phyloP scores from a whole-genome alignment of 2,888 invertebrate genomes.

The Schrankia costaestrigalis region DNA sequence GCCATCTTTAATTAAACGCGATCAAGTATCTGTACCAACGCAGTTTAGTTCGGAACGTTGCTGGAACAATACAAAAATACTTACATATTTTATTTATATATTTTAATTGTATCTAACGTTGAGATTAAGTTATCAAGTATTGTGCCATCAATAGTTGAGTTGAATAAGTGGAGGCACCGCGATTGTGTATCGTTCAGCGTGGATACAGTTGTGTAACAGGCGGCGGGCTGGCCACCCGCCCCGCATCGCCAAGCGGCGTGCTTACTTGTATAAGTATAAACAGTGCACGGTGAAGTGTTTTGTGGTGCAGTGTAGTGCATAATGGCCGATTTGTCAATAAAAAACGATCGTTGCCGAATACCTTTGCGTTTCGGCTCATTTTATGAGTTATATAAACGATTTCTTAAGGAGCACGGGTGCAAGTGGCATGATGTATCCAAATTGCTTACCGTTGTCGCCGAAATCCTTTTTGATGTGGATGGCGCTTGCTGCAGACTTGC shows the following conservation, averaged over 20 bases:
- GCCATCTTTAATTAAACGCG: slow-evolving; percentile 65
- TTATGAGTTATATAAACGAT: slow-evolving; percentile 69
- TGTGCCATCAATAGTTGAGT: slow-evolving; percentile 31
- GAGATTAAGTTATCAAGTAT: slow-evolving; percentile 30
- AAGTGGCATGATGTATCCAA: slow-evolving; percentile 75
- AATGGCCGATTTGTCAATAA: slow-evolving; percentile 64
- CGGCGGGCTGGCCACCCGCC: slow-evolving; percentile 64
- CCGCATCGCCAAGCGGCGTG: slow-evolving; percentile 33
- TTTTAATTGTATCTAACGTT: slow-evolving; percentile 2
- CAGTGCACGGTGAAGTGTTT: too few relatives aligned
- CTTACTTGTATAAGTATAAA: slow-evolving; percentile 21
- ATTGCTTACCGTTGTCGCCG: slow-evolving; percentile 65
- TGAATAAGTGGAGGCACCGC: slow-evolving; percentile 23
- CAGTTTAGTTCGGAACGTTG: slow-evolving; percentile 52
- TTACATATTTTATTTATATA: slow-evolving; percentile 7
- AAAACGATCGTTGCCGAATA: slow-evolving; percentile 50
- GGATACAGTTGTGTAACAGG: slow-evolving; percentile 63
- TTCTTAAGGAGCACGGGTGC: slow-evolving; percentile 74
- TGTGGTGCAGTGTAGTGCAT: slow-evolving; percentile 45
- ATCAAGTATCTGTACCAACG: slow-evolving; percentile 37
- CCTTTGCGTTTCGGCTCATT: slow-evolving; percentile 64
- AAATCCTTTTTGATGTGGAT: slow-evolving; percentile 73
- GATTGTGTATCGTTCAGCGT: slow-evolving; percentile 40
- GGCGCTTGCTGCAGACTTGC: slow-evolving; percentile 62
- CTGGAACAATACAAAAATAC: slow-evolving; percentile 25